These are phyloP conservation scores for Alcedo atthis DNA, from an alignment of 2,797 vertebrate genomes.

Conservation along the genomic window DNA sequence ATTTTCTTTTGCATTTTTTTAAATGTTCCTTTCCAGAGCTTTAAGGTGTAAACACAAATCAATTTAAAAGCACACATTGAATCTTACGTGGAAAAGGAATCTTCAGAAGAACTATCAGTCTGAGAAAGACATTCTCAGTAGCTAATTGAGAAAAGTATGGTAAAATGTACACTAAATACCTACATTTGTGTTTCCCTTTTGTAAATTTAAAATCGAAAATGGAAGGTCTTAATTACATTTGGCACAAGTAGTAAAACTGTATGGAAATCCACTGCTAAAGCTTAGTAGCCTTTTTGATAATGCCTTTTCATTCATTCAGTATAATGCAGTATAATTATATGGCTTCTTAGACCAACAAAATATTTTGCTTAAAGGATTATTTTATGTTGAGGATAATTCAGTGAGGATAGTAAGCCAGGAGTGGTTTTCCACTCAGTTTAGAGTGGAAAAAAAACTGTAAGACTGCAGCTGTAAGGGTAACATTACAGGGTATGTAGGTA, in stretches of 20 bases:
- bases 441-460: neutral
- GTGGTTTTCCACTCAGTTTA: neutral
- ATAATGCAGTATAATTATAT: neutral
- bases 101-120: neutral
- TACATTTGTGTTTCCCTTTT: neutral
- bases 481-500: too few species aligned
- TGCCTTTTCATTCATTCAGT: neutral
- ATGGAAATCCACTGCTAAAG: neutral
- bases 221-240: neutral
- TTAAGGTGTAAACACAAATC: neutral
- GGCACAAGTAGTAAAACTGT: neutral
- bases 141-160: neutral
- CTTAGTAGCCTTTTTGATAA: neutral
- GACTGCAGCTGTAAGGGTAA: neutral
- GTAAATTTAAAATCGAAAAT: neutral
- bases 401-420: neutral
- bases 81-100: neutral
- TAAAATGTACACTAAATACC: neutral
- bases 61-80: neutral
- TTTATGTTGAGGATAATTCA: neutral
- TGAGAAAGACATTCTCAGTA: neutral
- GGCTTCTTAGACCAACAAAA: neutral
- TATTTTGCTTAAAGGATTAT: constrained; percentile 19
- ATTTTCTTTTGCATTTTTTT: neutral
- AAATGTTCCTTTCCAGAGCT: neutral